Evolutionary conservation across 2,797 vertebrate species (phyloP).

Genomic region (Trachurus trachurus): DNA sequence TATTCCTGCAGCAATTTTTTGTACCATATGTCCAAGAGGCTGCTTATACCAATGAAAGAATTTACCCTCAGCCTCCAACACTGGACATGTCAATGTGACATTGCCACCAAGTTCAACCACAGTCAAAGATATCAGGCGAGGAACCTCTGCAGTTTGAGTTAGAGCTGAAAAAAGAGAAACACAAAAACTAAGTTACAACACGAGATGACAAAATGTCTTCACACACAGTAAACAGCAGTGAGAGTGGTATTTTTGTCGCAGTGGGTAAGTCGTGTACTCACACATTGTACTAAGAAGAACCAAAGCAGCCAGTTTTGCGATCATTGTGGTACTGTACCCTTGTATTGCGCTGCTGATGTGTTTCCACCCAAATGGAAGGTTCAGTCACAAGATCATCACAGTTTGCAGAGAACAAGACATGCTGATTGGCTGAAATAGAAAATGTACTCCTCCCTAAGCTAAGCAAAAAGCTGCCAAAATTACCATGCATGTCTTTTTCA

Average conservation of each 20-base stretch:
- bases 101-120: constrained; percentile 10
- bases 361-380: constrained; percentile 26
- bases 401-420: constrained; percentile 8
- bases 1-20: background rate
- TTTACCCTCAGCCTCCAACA: fast-evolving
- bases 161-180: constrained; percentile 24
- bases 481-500: too few relatives aligned
- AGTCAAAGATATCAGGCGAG: background rate
- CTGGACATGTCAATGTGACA: constrained; percentile 12
- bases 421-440: too few relatives aligned
- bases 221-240: background rate
- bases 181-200: background rate
- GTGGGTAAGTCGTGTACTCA: background rate
- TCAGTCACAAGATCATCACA: background rate
- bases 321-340: constrained; percentile 10
- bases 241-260: background rate
- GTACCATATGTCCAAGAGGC: constrained; percentile 7
- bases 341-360: constrained; percentile 2
- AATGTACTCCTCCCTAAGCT: too few relatives aligned
- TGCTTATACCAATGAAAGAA: constrained; percentile 28
- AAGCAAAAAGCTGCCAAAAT: too few relatives aligned
- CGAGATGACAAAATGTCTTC: too few relatives aligned
- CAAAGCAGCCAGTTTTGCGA: background rate
- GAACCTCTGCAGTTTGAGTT: background rate
- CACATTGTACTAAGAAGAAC: constrained; percentile 24